phyloP scores from a whole-genome alignment of 2,888 invertebrate species.

The Ethmia dodecea region DNA sequence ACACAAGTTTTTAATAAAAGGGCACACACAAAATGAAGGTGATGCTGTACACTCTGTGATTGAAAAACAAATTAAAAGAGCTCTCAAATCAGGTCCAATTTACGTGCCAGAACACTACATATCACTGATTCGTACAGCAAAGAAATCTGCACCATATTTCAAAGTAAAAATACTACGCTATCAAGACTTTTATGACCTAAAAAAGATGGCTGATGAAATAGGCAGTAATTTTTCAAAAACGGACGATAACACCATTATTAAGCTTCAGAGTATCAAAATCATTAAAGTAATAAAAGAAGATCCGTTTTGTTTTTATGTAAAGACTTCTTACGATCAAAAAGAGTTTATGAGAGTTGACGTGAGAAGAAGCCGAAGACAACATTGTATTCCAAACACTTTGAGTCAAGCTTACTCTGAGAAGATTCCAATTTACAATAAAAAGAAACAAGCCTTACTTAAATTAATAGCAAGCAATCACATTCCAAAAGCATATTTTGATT shows the following conservation, averaged over 20 bases:
- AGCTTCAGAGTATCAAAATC: no score
- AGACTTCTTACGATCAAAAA: not conserved
- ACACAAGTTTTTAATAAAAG: constrained; percentile 12
- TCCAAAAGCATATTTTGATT: not conserved
- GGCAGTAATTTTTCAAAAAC: constrained; percentile 17
- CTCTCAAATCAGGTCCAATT: constrained; percentile 6
- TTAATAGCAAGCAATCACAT: not conserved
- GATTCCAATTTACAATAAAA: not conserved
- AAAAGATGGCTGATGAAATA: constrained; percentile 19
- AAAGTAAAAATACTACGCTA: constrained; percentile 22
- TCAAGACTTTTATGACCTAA: constrained; percentile 24
- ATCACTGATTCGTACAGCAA: constrained; percentile 24
- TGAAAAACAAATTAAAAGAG: constrained; percentile 15
- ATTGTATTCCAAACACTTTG: not conserved
- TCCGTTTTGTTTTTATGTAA: not conserved
- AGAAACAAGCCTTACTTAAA: not conserved
- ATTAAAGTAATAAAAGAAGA: not conserved
- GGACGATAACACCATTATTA: not conserved
- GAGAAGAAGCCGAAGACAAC: not conserved
- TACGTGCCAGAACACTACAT: constrained; percentile 6
- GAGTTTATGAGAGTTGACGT: not conserved
- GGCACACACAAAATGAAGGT: constrained; percentile 15
- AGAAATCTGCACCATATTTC: constrained; percentile 24
- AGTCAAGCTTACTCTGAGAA: not conserved
- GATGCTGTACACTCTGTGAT: constrained; percentile 12